Conservation (phyloP, 1,140 invertebrate species). For the Sycophila sp. region DNA sequence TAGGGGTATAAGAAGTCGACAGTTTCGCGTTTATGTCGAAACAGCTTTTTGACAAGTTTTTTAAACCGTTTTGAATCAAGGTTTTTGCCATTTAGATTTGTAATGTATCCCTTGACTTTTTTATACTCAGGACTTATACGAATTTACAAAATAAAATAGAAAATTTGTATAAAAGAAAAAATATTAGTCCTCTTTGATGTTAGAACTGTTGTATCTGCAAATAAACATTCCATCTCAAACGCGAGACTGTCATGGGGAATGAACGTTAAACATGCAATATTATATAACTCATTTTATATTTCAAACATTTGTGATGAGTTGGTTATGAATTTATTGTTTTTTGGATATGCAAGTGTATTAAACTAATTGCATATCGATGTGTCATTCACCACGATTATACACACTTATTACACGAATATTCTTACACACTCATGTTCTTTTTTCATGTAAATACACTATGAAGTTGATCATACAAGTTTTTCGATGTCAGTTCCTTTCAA, state of each 20-base stretch:
- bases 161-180: slow-evolving; percentile 26
- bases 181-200: background rate
- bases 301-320: slow-evolving; percentile 23
- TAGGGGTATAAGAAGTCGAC: slow-evolving; percentile 9
- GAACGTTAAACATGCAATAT: slow-evolving; percentile 32
- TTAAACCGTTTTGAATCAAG: slow-evolving; percentile 19
- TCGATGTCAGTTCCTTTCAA: slow-evolving; percentile 42
- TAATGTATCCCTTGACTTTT: slow-evolving; percentile 21
- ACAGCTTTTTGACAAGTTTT: slow-evolving; percentile 20
- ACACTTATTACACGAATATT: slow-evolving; percentile 37
- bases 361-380: slow-evolving; percentile 37
- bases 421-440: slow-evolving; percentile 40
- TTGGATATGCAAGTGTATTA: slow-evolving; percentile 17
- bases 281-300: slow-evolving; percentile 23
- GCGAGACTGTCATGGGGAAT: slow-evolving; percentile 35
- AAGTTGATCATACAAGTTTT: slow-evolving; percentile 40
- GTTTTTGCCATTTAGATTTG: slow-evolving; percentile 28
- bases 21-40: slow-evolving; percentile 37
- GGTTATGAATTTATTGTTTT: slow-evolving; percentile 18
- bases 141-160: slow-evolving; percentile 25
- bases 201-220: too few relatives aligned
- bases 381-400: slow-evolving; percentile 37
- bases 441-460: slow-evolving; percentile 42
- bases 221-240: slow-evolving; percentile 12
- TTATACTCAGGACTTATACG: slow-evolving; percentile 30